These are phyloP conservation scores for Mesaphorura yosii DNA, from an alignment of 1,140 invertebrate species.

Conservation along the genomic window DNA sequence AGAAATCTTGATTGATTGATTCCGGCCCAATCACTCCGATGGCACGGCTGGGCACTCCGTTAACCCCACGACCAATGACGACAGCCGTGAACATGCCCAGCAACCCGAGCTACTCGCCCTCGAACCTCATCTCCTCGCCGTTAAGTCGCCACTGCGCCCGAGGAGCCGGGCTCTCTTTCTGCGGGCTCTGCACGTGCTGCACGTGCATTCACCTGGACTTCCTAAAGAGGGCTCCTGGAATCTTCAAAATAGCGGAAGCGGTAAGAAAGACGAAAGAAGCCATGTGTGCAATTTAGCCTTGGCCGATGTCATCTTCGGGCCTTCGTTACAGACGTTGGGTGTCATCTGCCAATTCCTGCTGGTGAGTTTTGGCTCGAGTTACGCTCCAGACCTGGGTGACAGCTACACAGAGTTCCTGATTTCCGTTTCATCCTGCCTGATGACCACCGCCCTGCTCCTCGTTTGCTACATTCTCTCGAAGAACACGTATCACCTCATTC, in stretches of 20 bases:
- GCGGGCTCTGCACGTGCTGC: slow-evolving; percentile 60
- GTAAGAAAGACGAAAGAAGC: slow-evolving; percentile 40
- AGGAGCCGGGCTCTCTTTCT: slow-evolving; percentile 39
- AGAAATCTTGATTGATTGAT: too few species aligned
- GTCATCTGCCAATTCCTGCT: slow-evolving; percentile 61
- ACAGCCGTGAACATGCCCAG: slow-evolving; percentile 11
- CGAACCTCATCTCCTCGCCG: background rate
- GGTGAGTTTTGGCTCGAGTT: slow-evolving; percentile 56
- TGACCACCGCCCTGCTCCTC: slow-evolving; percentile 56
- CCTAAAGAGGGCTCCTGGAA: slow-evolving; percentile 52
- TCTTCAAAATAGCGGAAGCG: slow-evolving; percentile 60
- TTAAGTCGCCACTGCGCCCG: background rate
- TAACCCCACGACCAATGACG: slow-evolving; percentile 26
- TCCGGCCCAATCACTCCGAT: too few species aligned
- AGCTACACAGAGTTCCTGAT: slow-evolving; percentile 64
- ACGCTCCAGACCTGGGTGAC: slow-evolving; percentile 52
- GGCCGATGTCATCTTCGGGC: too few species aligned
- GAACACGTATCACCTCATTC: slow-evolving; percentile 56
- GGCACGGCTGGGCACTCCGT: slow-evolving; percentile 23
- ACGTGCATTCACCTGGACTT: slow-evolving; percentile 65
- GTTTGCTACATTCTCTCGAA: slow-evolving; percentile 62
- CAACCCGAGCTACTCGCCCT: background rate
- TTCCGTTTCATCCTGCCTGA: slow-evolving; percentile 57
- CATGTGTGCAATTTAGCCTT: slow-evolving; percentile 4
- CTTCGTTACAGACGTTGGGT: slow-evolving; percentile 49